Conservation (phyloP, 2,888 invertebrate species). For the Patella depressa region DNA sequence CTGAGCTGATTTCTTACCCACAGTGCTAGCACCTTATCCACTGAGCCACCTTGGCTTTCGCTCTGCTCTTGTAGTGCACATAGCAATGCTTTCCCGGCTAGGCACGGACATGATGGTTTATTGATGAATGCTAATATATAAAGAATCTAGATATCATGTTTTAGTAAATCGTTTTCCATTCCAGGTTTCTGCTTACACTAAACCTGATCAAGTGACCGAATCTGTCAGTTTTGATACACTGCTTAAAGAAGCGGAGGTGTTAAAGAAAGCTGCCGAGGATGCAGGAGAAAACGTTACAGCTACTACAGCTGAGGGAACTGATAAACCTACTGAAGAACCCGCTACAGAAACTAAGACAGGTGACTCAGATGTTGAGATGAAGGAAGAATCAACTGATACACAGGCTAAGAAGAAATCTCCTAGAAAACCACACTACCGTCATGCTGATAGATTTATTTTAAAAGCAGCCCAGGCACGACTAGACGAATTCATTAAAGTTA, state of each 20-base stretch:
- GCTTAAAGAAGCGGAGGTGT: not conserved
- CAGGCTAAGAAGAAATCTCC: slow-evolving; percentile 16
- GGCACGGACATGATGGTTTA: too few species aligned
- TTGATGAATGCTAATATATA: too few species aligned
- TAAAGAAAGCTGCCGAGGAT: not conserved
- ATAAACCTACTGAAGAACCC: too few species aligned
- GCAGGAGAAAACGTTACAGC: slow-evolving; percentile 1
- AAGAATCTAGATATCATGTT: too few species aligned
- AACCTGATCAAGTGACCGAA: not conserved
- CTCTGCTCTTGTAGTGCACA: too few species aligned
- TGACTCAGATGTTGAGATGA: slow-evolving; percentile 24
- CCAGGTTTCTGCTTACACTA: not conserved
- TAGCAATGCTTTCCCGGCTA: too few species aligned
- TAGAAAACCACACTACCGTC: slow-evolving; percentile 22
- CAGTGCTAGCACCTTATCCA: too few species aligned
- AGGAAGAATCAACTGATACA: slow-evolving; percentile 11
- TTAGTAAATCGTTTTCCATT: not conserved
- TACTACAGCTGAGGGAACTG: not conserved
- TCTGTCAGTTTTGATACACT: not conserved
- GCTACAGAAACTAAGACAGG: slow-evolving; percentile 28
- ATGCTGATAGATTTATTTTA: not conserved
- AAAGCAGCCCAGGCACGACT: slow-evolving; percentile 33
- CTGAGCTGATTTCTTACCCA: too few species aligned
- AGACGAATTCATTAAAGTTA: slow-evolving; percentile 33
- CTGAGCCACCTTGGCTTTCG: too few species aligned